Base-by-base conservation (phyloP, 1,140 invertebrate species). In the Zaprionus africanus region DNA sequence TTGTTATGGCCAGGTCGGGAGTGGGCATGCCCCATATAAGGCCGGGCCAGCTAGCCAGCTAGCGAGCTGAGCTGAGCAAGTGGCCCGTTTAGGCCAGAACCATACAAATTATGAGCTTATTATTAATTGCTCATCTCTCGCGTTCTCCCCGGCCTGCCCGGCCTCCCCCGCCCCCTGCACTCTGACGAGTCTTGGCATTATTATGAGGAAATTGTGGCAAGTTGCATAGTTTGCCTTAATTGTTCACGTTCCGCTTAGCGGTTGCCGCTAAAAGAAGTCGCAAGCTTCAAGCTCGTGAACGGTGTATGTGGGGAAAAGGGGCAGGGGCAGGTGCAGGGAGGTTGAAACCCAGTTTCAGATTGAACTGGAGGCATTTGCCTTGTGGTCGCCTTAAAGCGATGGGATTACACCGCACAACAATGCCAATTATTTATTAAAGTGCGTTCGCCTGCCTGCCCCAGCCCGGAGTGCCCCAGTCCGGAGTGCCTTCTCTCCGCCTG, bases 51-150 rank as follows among this genome's bases (percentile, higher is more conserved):
- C 41, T 31, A 22, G 53, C 6, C 5, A 65, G 24, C 19, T 15
- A n/a, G n/a, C n/a, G n/a, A 4, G 22, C 22, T 0, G 24, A 70
- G 46, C 58, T 66, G 43, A 53, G 31, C 60, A 19, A 53, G 41
- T 19, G 53, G 49, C 81, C 78, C 68, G 69, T 87, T 87, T 81
- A 77, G 85, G 79, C 58, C 53, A 63, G 65, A 70, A 70, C 76
- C 79, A 86, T 86, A 90, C 82, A 90, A 90, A 90, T 90, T 90
- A 90, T 90, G 86, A 90, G 86, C 79, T 74, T 82, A 86, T 90
- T 90, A 90, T 90, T 90, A 88, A 88, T 88, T 88, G 85, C 76
- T 58, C 69, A 73, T 51, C 49, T 88, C 65, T 65, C 53, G 58
- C 46, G 41, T 17, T 46, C 41, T 9, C 41, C 41, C 41, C 7